A percentile compares a stretch with the other conserved stretches of the same genome.
Evolutionary conservation across 2,797 vertebrate species (phyloP).

Genomic region (Xiphorhynchus erythropygius): DNA sequence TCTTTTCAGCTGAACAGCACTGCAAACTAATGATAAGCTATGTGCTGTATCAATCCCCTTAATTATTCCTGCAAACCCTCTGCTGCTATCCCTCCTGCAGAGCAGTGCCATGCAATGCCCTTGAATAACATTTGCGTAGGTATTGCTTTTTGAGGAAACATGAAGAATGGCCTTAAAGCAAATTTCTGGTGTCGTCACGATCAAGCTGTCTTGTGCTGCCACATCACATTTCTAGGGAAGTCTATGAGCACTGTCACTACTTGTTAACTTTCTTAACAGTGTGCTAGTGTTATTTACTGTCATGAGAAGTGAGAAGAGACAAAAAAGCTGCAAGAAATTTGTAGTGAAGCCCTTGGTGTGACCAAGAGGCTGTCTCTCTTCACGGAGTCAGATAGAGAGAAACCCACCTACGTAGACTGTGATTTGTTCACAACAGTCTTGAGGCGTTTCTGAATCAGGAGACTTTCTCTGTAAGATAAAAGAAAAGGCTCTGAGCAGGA

Average conservation of each 20-base stretch:
- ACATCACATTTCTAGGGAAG: background rate
- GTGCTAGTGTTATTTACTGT: background rate
- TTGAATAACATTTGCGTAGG: background rate
- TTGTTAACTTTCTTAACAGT: conserved; percentile 5
- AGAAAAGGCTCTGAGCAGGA: conserved; percentile 31
- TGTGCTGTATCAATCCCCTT: background rate
- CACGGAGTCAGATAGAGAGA: conserved; percentile 23
- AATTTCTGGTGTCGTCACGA: background rate
- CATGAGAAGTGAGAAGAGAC: background rate
- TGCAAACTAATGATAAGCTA: background rate
- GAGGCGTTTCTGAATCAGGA: background rate
- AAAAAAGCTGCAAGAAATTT: background rate
- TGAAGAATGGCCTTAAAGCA: background rate
- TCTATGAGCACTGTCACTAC: background rate
- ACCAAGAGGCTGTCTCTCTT: background rate
- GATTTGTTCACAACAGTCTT: background rate
- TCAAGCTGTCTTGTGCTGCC: background rate
- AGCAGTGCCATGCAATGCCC: background rate
- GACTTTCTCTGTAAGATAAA: conserved; percentile 38
- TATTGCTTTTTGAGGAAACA: background rate
- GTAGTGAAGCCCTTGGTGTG: background rate
- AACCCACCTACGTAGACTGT: background rate
- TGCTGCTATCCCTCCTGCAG: background rate
- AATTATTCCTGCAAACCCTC: background rate
- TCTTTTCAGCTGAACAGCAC: background rate